Percentiles rank a stretch among this genome's conserved stretches.
These are phyloP conservation scores for Passer domesticus DNA, from an alignment of 2,113 vertebrate genomes.

Conservation along the genomic window DNA sequence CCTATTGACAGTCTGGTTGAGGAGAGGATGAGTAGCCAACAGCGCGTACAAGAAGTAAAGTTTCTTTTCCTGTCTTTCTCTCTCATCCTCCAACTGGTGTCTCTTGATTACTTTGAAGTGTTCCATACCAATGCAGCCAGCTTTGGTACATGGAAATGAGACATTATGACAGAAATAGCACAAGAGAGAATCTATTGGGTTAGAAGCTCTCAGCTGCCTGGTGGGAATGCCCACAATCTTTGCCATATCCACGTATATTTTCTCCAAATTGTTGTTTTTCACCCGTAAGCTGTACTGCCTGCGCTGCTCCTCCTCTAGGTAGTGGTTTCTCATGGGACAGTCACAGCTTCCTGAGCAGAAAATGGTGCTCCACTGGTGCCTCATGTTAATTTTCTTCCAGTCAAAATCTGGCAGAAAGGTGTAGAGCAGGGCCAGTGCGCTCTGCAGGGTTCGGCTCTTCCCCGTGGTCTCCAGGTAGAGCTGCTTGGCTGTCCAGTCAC, in stretches of 20 bases:
- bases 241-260: constrained; percentile 88
- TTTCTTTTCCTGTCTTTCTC: constrained; percentile 81
- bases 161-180: constrained; percentile 93
- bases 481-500: constrained; percentile 83
- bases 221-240: constrained; percentile 84
- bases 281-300: constrained; percentile 87
- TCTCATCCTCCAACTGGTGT: constrained; percentile 91
- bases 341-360: constrained; percentile 91
- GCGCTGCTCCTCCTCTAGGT: constrained; percentile 90
- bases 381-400: constrained; percentile 85
- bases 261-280: constrained; percentile 83
- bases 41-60: constrained; percentile 88
- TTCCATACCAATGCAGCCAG: constrained; percentile 82
- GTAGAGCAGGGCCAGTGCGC: constrained; percentile 88
- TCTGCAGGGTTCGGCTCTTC: constrained; percentile 93
- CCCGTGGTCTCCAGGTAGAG: constrained; percentile 93
- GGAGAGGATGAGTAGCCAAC: constrained; percentile 88
- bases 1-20: constrained; percentile 85
- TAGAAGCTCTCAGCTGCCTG: constrained; percentile 88
- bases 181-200: constrained; percentile 92
- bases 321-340: constrained; percentile 88
- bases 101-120: constrained; percentile 91
- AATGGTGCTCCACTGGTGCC: constrained; percentile 91
- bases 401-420: constrained; percentile 88
- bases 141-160: constrained; percentile 86